phyloP scores from a whole-genome alignment of 1,140 invertebrate genomes.

The Macrosteles quadrilineatus region DNA sequence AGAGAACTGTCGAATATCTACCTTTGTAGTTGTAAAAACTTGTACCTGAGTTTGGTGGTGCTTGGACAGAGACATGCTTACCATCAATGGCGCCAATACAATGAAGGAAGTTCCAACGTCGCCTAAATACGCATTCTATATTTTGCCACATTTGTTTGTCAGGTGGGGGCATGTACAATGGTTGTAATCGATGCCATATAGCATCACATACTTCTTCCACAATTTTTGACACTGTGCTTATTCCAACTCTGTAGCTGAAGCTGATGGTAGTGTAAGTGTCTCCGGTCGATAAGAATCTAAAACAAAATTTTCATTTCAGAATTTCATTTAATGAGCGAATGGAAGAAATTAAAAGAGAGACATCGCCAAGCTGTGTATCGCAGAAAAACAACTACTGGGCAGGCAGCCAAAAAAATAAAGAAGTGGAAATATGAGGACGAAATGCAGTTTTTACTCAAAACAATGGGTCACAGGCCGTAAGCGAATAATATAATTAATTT shows the following conservation, averaged over 20 bases:
- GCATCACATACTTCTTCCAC: conserved; percentile 43
- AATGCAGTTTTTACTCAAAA: conserved; percentile 5
- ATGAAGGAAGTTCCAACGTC: conserved; percentile 37
- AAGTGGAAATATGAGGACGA: conserved; percentile 12
- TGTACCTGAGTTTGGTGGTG: conserved; percentile 47
- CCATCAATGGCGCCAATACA: conserved; percentile 49
- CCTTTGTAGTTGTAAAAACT: conserved; percentile 53
- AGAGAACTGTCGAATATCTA: conserved; percentile 52
- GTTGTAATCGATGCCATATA: conserved; percentile 43
- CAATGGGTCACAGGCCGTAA: background rate
- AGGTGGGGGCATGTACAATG: conserved; percentile 38
- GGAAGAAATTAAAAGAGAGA: background rate
- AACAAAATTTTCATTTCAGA: too few relatives aligned
- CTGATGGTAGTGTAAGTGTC: too few relatives aligned
- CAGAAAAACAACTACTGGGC: conserved; percentile 9
- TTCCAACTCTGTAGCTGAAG: background rate
- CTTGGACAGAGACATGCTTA: conserved; percentile 48
- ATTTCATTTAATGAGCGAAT: background rate
- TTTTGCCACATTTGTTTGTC: conserved; percentile 23
- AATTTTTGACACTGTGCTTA: too few relatives aligned
- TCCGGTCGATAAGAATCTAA: too few relatives aligned
- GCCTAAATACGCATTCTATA: conserved; percentile 10
- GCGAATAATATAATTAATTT: background rate
- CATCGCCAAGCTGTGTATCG: conserved; percentile 20
- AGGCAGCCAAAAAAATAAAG: background rate